Base-by-base conservation (phyloP, 2,888 invertebrate genomes). In the Diplolepis rosae region DNA sequence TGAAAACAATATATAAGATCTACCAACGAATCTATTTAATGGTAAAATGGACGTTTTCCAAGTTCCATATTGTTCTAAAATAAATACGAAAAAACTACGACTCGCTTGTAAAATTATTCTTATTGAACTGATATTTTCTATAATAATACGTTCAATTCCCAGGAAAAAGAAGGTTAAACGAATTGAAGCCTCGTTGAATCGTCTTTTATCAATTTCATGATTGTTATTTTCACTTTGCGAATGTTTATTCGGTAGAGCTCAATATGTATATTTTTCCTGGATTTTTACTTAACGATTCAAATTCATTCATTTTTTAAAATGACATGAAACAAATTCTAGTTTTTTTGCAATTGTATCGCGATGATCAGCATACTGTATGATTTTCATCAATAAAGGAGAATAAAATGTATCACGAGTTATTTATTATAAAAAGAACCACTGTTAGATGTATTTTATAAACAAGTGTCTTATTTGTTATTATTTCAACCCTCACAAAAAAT, bases 11-110 rank as follows among this genome's bases (percentile, higher is more conserved):
- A 22, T 22, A 56, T 24, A 56, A 56, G 22, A n/a, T n/a, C 56
- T 56, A 56, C 9, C n/a, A 35, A 35, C 56, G 56, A 56, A 56
- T 56, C 32, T 56, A 56, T 56, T 39, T 56, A 56, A 24, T 39
- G 18, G 30, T 22, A 56, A 32, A 30, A 54, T 15, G 22, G 35
- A 56, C 35, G n/a, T 56, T 56, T 56, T 56, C 56, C 6, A 56
- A 39, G 56, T 56, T 39, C 35, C 45, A 18, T 18, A 32, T 56
- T 35, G 35, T 56, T 35, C 56, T 39, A 56, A 56, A 35, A 32
- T 35, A 22, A 56, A 13, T 13, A 56, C 24, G 7, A 56, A 56
- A 56, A 56, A 15, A 9, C 15, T n/a, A 30, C 32, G 30, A 30
- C 18, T 32, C 18, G 18, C 18, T 56, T 56, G 35, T 35, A 56